Conservation (phyloP, 2,797 vertebrate genomes). For the Alca torda region DNA sequence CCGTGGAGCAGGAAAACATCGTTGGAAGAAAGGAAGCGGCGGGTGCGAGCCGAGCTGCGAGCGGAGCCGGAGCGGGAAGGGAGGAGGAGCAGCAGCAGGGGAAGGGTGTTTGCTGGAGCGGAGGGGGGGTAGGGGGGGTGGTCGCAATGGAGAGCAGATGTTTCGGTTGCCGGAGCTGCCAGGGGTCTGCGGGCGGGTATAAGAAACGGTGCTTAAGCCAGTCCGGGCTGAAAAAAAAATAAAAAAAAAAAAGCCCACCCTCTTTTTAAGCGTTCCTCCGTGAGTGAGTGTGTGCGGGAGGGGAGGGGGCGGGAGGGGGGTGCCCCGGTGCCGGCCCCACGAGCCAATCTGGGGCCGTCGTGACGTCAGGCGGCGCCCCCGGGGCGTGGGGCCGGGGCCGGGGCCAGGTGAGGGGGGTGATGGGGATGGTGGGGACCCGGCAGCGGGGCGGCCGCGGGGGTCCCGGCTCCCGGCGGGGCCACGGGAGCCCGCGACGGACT, state of each 20-base stretch:
- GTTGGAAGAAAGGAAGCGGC: slow-evolving; percentile 31
- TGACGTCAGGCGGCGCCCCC: slow-evolving; percentile 86
- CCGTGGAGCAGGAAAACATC: slow-evolving; percentile 34
- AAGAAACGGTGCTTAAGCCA: background rate
- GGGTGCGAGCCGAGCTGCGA: background rate
- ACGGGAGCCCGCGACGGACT: background rate
- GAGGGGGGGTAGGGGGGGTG: background rate
- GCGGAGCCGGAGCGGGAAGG: slow-evolving; percentile 9
- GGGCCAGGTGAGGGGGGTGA: background rate
- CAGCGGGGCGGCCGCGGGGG: background rate
- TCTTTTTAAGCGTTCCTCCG: slow-evolving; percentile 73
- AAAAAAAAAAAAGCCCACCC: background rate
- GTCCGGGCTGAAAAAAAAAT: background rate
- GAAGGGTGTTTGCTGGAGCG: slow-evolving; percentile 3
- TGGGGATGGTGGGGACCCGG: background rate
- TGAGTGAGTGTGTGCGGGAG: background rate
- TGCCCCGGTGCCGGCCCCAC: slow-evolving; percentile 72
- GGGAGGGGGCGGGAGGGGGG: background rate
- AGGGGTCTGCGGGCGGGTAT: background rate
- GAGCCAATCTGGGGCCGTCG: slow-evolving; percentile 85
- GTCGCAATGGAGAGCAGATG: slow-evolving; percentile 64
- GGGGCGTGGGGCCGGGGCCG: background rate
- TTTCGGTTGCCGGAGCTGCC: slow-evolving; percentile 58
- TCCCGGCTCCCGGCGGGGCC: background rate
- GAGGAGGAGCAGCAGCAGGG: slow-evolving; percentile 36